Evolutionary conservation across 2,797 vertebrate species (phyloP), one percentile per base, ranked within the genome.

Genomic region (Clamator glandarius): DNA sequence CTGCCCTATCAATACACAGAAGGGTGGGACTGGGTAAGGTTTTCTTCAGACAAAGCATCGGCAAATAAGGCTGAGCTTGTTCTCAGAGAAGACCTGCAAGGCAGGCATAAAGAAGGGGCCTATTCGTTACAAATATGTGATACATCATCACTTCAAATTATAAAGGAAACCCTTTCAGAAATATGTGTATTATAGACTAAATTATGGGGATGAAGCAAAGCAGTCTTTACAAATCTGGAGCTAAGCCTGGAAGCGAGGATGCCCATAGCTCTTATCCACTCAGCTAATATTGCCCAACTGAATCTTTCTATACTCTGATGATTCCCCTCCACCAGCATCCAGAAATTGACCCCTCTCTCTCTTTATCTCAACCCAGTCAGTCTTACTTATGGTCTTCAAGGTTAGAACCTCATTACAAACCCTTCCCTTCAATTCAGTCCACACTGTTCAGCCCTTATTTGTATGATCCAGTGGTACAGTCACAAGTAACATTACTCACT

Each of bases 11-110:
- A 48, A 35, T 83, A 90, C 26, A 48, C 84, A 80, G 75, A 62
- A 89, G 75, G 81, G 84, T 79, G 90, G 64, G 42, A 76, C 74
- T 89, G 81, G 72, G 90, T 79, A 94, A 89, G 61, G 28, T 84
- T 84, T 94, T 89, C 78, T 68, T 93, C 36, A 76, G 64, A 48
- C 24, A 87, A 35, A 84, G 61, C 44, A 79, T 39, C 61, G 87
- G 26, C 26, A 94, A 88, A 90, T 94, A 83, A 5, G 52, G 68
- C 81, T 87, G 81, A 89, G 36, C 63, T 87, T 90, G 67, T 54
- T 93, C 48, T 74, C 74, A 66, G 75, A 90, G 68, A 31, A 92
- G 46, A 54, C 75, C 86, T 68, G 64, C 67, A 84, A 95, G 87
- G 89, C 70, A 95, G 67, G 33, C 23, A 12, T 76, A 76, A 91